A percentile compares a stretch with the other conserved stretches of the same genome.
Evolutionary conservation across 2,113 vertebrate genomes (phyloP).

Genomic region (Prunella himalayana): DNA sequence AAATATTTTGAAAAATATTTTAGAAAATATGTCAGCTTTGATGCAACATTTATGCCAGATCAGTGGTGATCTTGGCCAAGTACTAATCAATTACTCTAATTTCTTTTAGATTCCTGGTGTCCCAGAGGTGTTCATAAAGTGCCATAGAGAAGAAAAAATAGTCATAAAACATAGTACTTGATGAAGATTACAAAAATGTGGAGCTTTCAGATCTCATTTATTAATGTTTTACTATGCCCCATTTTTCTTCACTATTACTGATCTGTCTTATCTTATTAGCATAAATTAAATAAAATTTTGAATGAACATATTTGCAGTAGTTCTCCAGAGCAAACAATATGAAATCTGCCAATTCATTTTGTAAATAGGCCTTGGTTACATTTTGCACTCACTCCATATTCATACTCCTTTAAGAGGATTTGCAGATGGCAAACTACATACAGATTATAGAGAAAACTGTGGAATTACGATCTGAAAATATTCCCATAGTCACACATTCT

Average conservation of each 20-base stretch:
- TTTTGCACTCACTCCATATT: constrained; percentile 35
- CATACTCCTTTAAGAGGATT: constrained; percentile 52
- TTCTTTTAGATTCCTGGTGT: neutral
- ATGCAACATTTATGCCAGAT: neutral
- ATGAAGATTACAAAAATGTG: neutral
- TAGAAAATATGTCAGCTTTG: neutral
- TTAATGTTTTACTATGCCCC: neutral
- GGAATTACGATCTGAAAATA: neutral
- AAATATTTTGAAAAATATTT: neutral
- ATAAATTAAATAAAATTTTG: constrained; percentile 50
- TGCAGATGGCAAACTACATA: constrained; percentile 38
- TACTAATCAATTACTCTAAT: neutral
- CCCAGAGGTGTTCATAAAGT: neutral
- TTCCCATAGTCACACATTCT: neutral
- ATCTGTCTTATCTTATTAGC: constrained; percentile 46
- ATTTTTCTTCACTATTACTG: neutral
- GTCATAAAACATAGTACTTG: neutral
- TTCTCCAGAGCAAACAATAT: constrained; percentile 46
- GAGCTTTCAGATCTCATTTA: neutral
- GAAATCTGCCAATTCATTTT: constrained; percentile 63
- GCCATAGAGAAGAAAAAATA: neutral
- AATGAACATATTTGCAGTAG: constrained; percentile 55
- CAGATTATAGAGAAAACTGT: constrained; percentile 34
- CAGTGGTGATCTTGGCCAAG: neutral
- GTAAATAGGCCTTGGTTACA: constrained; percentile 25